Percentiles rank a stretch among this genome's conserved stretches.
phyloP scores from a whole-genome alignment of 2,797 vertebrate species.

The Sardinella longiceps region DNA sequence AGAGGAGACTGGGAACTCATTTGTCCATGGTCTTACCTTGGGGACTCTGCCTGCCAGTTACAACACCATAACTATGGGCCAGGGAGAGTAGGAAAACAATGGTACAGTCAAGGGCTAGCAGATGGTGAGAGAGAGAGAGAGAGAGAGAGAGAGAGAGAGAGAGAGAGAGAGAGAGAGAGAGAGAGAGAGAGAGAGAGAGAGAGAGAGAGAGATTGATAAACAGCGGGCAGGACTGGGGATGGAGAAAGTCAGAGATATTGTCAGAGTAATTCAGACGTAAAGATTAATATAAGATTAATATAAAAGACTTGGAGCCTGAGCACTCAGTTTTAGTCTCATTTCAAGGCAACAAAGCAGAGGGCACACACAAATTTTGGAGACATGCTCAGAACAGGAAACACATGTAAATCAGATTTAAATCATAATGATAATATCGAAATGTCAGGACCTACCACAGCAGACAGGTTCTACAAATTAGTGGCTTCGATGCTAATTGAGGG shows the following conservation, averaged over 20 bases:
- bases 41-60: slow-evolving; percentile 13
- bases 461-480: neutral
- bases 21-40: slow-evolving; percentile 6
- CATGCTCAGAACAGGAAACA: no score
- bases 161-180: neutral
- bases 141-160: neutral
- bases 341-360: no score
- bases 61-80: slow-evolving; percentile 4
- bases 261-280: neutral
- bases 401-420: neutral
- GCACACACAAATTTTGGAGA: no score
- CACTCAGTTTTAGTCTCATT: neutral
- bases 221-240: neutral
- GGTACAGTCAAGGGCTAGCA: slow-evolving; percentile 18
- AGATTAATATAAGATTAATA: no score
- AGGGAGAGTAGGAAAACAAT: neutral
- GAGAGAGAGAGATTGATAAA: neutral
- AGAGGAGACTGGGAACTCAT: slow-evolving; percentile 4
- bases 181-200: neutral
- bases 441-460: neutral
- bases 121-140: neutral
- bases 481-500: neutral
- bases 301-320: no score
- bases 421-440: neutral
- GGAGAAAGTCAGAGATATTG: neutral